Percentiles rank a stretch among this genome's conserved stretches.
These are phyloP conservation scores for Staurois parvus DNA, from an alignment of 2,797 vertebrate species.

Conservation along the genomic window DNA sequence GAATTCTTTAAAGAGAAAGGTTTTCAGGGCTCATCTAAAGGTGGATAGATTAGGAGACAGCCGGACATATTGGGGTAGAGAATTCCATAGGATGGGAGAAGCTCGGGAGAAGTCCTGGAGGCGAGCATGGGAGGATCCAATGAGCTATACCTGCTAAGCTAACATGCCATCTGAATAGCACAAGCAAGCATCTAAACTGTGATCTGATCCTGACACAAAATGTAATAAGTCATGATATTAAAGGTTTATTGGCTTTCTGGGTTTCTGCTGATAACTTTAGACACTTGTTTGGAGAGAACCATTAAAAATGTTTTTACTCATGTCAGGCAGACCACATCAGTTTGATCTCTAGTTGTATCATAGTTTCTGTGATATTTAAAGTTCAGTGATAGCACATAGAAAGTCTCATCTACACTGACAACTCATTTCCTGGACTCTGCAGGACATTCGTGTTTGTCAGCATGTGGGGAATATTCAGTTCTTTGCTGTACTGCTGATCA, in stretches of 20 bases:
- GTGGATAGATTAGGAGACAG: too few species aligned
- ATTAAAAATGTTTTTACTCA: neutral
- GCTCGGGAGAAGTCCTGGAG: too few species aligned
- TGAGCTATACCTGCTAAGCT: neutral
- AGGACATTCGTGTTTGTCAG: conserved; percentile 34
- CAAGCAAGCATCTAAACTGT: neutral
- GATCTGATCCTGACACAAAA: too few species aligned
- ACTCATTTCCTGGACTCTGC: conserved; percentile 33
- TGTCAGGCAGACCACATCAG: neutral
- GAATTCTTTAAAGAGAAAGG: too few species aligned
- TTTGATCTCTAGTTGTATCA: conserved; percentile 34
- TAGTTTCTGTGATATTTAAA: conserved; percentile 28
- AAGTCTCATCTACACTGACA: conserved; percentile 23
- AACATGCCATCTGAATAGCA: neutral
- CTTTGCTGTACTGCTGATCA: conserved; percentile 33
- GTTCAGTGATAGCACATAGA: conserved; percentile 17
- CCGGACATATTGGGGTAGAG: too few species aligned
- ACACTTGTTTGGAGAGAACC: neutral
- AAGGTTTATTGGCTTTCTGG: neutral
- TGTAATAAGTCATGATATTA: neutral
- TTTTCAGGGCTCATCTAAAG: too few species aligned
- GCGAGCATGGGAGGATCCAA: too few species aligned
- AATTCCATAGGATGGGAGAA: too few species aligned
- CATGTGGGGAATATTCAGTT: conserved; percentile 12
- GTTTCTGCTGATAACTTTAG: neutral